Evolutionary conservation across 1,140 invertebrate species (phyloP).

Genomic region (Stratiolaelaps scimitus): DNA sequence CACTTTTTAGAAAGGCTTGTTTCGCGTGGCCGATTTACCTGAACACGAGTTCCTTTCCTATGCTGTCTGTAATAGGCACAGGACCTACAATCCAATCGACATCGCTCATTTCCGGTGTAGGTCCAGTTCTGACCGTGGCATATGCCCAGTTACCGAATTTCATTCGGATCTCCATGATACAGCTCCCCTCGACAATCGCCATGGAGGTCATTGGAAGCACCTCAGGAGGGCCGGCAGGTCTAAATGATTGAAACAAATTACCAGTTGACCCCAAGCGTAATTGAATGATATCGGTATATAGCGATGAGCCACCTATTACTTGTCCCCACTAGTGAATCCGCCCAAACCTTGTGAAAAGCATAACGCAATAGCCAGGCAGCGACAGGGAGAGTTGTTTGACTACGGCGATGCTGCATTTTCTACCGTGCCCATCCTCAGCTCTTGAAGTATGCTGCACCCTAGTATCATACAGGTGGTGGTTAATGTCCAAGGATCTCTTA

Average conservation of each 20-base stretch:
- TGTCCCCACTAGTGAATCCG: too few species aligned
- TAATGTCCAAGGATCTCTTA: too few species aligned
- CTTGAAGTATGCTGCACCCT: too few species aligned
- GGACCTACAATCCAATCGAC: slow-evolving; percentile 88
- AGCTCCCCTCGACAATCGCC: slow-evolving; percentile 45
- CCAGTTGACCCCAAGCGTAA: too few species aligned
- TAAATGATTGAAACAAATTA: too few species aligned
- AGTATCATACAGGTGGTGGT: too few species aligned
- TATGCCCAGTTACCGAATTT: slow-evolving; percentile 59
- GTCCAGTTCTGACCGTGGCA: slow-evolving; percentile 64
- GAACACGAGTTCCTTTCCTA: slow-evolving; percentile 24
- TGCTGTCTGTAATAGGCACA: slow-evolving; percentile 55
- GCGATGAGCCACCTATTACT: too few species aligned
- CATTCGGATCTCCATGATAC: slow-evolving; percentile 72
- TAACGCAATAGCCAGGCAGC: slow-evolving; percentile 29
- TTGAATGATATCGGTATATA: too few species aligned
- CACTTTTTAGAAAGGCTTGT: too few species aligned
- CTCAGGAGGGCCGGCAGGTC: too few species aligned
- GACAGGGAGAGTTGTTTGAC: slow-evolving; percentile 11
- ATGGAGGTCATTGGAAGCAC: neutral
- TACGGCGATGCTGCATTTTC: neutral
- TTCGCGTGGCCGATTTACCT: neutral
- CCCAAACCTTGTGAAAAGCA: too few species aligned
- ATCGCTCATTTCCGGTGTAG: slow-evolving; percentile 56
- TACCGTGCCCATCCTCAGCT: too few species aligned